A percentile compares a stretch with the other conserved stretches of the same genome.
Evolutionary conservation across 2,888 invertebrate species (phyloP).

Genomic region (Venustoraphidia nigricollis): DNA sequence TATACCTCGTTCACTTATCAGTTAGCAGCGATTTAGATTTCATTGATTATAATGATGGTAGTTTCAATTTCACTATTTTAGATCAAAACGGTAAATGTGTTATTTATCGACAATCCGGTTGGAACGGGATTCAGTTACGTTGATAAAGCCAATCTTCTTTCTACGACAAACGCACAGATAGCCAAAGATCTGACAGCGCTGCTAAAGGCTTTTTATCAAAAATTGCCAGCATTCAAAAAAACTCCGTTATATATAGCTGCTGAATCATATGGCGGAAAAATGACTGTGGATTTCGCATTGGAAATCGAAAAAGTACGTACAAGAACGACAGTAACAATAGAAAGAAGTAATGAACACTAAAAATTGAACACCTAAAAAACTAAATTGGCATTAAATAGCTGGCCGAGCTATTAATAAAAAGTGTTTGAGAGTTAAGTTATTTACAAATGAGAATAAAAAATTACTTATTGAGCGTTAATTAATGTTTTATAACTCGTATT

Average conservation of each 20-base stretch:
- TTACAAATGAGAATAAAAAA: too few relatives aligned
- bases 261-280: conserved; percentile 88
- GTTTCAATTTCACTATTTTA: conserved; percentile 20
- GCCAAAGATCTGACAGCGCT: conserved; percentile 62
- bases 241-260: conserved; percentile 72
- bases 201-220: conserved; percentile 49
- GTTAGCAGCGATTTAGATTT: not conserved
- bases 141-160: conserved; percentile 28
- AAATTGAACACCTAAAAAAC: too few relatives aligned
- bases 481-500: too few relatives aligned
- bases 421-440: too few relatives aligned
- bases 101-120: conserved; percentile 84
- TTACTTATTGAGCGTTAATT: too few relatives aligned
- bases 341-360: too few relatives aligned
- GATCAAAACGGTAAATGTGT: conserved; percentile 60
- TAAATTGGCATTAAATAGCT: too few relatives aligned
- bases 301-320: conserved; percentile 35
- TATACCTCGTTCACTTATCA: too few relatives aligned
- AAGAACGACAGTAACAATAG: not conserved
- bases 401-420: too few relatives aligned
- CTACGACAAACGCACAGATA: conserved; percentile 44
- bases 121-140: conserved; percentile 79
- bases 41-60: conserved; percentile 3
- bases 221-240: conserved; percentile 50
- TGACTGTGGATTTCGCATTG: conserved; percentile 71